A percentile compares a stretch with the other conserved stretches of the same genome.
Conservation (phyloP, 2,113 vertebrate genomes). For the Apistogramma diplotaenia region DNA sequence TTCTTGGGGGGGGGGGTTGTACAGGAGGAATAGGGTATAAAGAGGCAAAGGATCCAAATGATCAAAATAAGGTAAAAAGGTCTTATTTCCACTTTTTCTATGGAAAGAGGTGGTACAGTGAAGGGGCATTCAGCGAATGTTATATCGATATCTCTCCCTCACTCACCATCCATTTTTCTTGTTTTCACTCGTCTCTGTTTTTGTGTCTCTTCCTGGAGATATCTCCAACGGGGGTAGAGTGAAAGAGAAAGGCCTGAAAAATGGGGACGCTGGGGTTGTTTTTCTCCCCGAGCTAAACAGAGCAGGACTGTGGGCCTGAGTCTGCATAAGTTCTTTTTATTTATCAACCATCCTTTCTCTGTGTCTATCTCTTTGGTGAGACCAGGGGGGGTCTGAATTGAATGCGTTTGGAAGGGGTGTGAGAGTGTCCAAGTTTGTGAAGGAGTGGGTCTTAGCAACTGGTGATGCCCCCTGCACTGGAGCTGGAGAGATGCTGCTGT, state of each 20-base stretch:
- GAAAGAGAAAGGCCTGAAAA: constrained; percentile 72
- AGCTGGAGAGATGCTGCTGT: constrained; percentile 70
- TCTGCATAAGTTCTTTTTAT: constrained; percentile 66
- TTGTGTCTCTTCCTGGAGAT: constrained; percentile 61
- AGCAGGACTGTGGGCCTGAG: constrained; percentile 46
- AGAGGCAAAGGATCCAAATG: constrained; percentile 1
- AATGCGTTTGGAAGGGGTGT: constrained; percentile 58
- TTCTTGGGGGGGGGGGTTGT: constrained; percentile 24
- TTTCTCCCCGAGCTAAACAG: constrained; percentile 59
- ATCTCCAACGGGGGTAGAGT: constrained; percentile 43
- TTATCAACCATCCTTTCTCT: constrained; percentile 60
- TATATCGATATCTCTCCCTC: constrained; percentile 57
- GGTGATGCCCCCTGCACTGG: constrained; percentile 62
- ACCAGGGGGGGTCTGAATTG: constrained; percentile 68
- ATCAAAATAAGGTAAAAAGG: background rate
- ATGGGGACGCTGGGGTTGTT: constrained; percentile 62
- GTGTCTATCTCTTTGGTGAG: constrained; percentile 57
- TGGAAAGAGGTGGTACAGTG: constrained; percentile 22
- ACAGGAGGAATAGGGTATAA: background rate
- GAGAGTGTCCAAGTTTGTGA: constrained; percentile 68
- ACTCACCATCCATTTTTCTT: constrained; percentile 36
- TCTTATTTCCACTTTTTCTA: constrained; percentile 41
- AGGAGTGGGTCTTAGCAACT: constrained; percentile 73
- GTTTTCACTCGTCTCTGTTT: constrained; percentile 43
- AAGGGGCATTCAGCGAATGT: constrained; percentile 46